Evolutionary conservation across 2,797 vertebrate genomes (phyloP), one percentile per base, ranked within the genome.

Genomic region (Chaenodraco wilsoni): DNA sequence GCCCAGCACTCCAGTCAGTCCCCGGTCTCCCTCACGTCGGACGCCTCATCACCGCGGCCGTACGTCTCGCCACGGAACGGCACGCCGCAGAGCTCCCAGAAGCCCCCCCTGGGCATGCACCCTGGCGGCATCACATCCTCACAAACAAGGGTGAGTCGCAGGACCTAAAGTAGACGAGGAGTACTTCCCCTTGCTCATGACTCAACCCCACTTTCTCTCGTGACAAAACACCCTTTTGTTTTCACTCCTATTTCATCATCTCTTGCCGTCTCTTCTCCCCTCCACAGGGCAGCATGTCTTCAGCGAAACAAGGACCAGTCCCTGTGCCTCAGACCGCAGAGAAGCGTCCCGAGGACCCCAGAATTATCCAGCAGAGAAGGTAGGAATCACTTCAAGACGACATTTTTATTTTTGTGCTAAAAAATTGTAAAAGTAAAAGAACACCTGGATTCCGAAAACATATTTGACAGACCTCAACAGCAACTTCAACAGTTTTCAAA

Each of bases 1-100:
- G 98, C 97, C 87, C 97, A 96, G 86, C 97, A 97, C 93, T 97
- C 97, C 78, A 97, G 96, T 87, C 98, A 98, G 91, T 99, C 98
- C 67, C 98, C 98, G 2, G 96, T 98, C 94, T 99, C 98, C 68
- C 90, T 98, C 92, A 96, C 97, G 13, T 98, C 98, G 13, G 98
- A 99, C 76, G 96, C 97, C 40, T 98, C 98, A 52, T 99, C 98
- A 0, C 98, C 98, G n/a, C 96, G 97, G 87, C 98, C 98, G 0
- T 99, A 99, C 3, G 95, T 98, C 51, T 99, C 98, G 14, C 98
- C 98, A 19, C 94, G 97, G 82, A 98, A 98, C 88, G 97, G 98
- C 93, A 98, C 97, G 37, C 97, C 97, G 3, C 98, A 99, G 78
- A 96, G 95, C 84, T 98, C 95, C 91, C 94, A 96, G 78, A 99